Base-by-base conservation (phyloP, 2,113 vertebrate species). In the Amia ocellicauda region DNA sequence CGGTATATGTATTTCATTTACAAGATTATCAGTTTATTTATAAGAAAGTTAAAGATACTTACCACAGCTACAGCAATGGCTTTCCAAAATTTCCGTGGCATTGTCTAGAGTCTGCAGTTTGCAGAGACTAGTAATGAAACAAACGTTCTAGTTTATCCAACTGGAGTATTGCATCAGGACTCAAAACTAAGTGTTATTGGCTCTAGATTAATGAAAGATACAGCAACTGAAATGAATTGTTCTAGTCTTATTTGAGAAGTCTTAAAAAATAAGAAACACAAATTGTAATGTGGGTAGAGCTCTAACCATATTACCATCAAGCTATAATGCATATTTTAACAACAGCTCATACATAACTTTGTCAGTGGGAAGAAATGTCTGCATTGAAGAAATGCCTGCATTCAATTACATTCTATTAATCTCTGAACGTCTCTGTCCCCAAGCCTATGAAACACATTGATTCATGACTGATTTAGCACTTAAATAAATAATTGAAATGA, bases 61-160 rank as follows among this genome's bases (percentile, higher is more conserved):
- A 90, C 88, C 89, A 88, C 75, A 3, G 43, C 75, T 56, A 88
- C 81, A 62, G 81, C 71, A 64, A 90, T 73, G 40, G 75, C 60
- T 77, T 84, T 90, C 88, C 85, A 90, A 63, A 91, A 78, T 62
- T 71, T 87, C 74, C 83, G 78, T 67, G 82, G 67, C 88, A 90
- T 91, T 75, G 43, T 43, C 16, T 41, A 40, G 3, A 9, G 2
- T 24, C 31, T n/a, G n/a, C n/a, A n/a, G n/a, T n/a, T n/a, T n/a
- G n/a, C n/a, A n/a, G n/a, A n/a, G n/a, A n/a, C n/a, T n/a, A n/a
- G n/a, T n/a, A n/a, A n/a, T n/a, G n/a, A n/a, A n/a, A n/a, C n/a
- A n/a, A n/a, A n/a, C n/a, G n/a, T n/a, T n/a, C n/a, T n/a, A n/a
- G n/a, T n/a, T n/a, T n/a, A n/a, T n/a, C n/a, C n/a, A n/a, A n/a